Evolutionary conservation across 2,113 vertebrate genomes (phyloP), one percentile per base, ranked within the genome.

Genomic region (Microcebus griseorufus): DNA sequence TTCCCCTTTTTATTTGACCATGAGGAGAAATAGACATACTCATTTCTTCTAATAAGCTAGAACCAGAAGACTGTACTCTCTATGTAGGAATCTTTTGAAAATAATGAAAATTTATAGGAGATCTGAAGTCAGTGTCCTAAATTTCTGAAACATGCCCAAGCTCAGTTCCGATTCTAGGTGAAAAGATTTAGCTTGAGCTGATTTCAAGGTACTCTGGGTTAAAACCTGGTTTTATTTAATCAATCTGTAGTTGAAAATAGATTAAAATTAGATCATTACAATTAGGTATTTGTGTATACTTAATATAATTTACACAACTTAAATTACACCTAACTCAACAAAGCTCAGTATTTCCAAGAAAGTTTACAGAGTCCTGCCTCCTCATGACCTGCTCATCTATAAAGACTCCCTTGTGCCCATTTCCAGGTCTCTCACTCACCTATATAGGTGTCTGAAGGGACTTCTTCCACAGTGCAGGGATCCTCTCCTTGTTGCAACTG

Each of bases 401-500:
- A 16, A 39, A 45, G 70, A 45, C 3, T 5, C n/a, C 55, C 23
- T 22, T 11, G 34, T 32, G 17, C 67, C 39, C 53, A n/a, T 29
- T 34, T 32, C 32, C 37, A n/a, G 48, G 42, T 0, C 27, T 42
- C 45, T 70, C 14, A 62, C 96, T 97, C 62, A 98, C 97, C 95
- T 34, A 12, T 22, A 48, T 14, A 37, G 70, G 27, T 1, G 12
- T 90, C 91, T 72, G 65, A 45, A 76, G 55, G 18, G 12, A 25
- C 27, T 58, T 94, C 92, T 32, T 83, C 92, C 62, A 37, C 55
- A 23, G 72, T 32, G 25, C 90, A 94, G 22, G 97, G 96, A 48
- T 97, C 94, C 78, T 95, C 60, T 90, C 97, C 96, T 91, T 84
- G 83, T 1, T 94, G 89, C 82, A 98, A 62, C n/a, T 83, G 90